phyloP scores from a whole-genome alignment of 2,888 invertebrate species.

The Leucophenga maculata region DNA sequence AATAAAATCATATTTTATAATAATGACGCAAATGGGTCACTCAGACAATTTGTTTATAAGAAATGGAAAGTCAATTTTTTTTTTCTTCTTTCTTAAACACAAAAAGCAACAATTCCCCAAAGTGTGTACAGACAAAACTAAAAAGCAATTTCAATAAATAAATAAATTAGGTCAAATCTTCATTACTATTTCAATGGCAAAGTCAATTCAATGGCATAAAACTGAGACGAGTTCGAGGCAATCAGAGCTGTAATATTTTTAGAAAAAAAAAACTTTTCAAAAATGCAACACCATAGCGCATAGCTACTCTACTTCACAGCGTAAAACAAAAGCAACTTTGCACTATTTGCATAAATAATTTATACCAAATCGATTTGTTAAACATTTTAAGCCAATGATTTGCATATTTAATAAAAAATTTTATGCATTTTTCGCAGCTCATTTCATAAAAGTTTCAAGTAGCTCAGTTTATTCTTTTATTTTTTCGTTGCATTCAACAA shows the following conservation, averaged over 20 bases:
- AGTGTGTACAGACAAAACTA: slow-evolving; percentile 32
- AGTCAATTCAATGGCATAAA: not conserved
- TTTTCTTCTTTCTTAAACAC: not conserved
- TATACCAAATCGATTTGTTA: slow-evolving; percentile 30
- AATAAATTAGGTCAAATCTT: slow-evolving; percentile 55
- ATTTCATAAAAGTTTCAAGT: not conserved
- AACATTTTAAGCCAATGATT: slow-evolving; percentile 50
- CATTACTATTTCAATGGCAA: slow-evolving; percentile 23
- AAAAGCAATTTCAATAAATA: slow-evolving; percentile 62
- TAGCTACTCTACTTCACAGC: no score
- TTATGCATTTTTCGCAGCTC: not conserved
- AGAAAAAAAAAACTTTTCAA: no score
- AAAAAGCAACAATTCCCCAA: not conserved
- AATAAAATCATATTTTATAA: not conserved
- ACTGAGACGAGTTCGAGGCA: not conserved
- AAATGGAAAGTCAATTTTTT: not conserved
- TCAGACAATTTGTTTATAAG: not conserved
- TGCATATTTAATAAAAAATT: slow-evolving; percentile 50
- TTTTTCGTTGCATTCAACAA: not conserved
- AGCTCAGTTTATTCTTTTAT: not conserved
- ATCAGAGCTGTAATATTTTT: not conserved
- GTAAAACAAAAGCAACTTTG: not conserved
- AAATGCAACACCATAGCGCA: not conserved
- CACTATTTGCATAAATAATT: slow-evolving; percentile 56
- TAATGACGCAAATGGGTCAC: not conserved